Conservation (phyloP, 2,113 vertebrate species). For the Nibea albiflora region DNA sequence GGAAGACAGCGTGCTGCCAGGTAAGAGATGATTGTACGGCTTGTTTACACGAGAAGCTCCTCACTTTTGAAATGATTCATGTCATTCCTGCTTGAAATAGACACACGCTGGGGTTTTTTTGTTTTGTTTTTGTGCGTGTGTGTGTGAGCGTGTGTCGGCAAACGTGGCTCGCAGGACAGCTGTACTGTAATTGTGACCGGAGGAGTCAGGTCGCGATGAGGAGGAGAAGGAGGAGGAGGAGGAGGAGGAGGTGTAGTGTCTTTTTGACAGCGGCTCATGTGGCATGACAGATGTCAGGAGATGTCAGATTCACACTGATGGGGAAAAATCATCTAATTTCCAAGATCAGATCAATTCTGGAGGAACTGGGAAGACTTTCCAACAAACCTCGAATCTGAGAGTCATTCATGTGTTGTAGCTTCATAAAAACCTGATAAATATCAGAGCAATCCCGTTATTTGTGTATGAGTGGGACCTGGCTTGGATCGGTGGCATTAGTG, state of each 20-base stretch:
- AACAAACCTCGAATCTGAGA: not conserved
- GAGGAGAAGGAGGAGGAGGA: conserved; percentile 3
- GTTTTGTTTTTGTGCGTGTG: conserved; percentile 17
- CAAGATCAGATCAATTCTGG: not conserved
- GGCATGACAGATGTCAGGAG: conserved; percentile 54
- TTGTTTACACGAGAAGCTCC: conserved; percentile 12
- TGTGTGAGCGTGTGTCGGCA: conserved; percentile 15
- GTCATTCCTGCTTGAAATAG: not conserved
- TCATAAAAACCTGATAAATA: not conserved
- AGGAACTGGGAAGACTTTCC: not conserved
- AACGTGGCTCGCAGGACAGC: conserved; percentile 31
- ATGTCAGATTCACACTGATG: conserved; percentile 36
- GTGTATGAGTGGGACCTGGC: not conserved
- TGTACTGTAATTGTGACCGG: conserved; percentile 43
- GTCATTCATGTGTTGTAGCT: too few relatives aligned
- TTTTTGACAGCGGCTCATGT: conserved; percentile 41
- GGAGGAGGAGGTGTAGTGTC: conserved; percentile 32
- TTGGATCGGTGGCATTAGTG: conserved; percentile 28
- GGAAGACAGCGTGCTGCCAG: conserved; percentile 70
- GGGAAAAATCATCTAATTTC: not conserved
- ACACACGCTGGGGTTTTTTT: conserved; percentile 3
- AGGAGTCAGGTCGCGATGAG: conserved; percentile 39
- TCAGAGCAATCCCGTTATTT: not conserved
- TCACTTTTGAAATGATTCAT: conserved; percentile 23
- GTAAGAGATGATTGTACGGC: conserved; percentile 58